These are phyloP conservation scores for Anoplolepis gracilipes DNA, from an alignment of 1,140 invertebrate species.

Conservation along the genomic window DNA sequence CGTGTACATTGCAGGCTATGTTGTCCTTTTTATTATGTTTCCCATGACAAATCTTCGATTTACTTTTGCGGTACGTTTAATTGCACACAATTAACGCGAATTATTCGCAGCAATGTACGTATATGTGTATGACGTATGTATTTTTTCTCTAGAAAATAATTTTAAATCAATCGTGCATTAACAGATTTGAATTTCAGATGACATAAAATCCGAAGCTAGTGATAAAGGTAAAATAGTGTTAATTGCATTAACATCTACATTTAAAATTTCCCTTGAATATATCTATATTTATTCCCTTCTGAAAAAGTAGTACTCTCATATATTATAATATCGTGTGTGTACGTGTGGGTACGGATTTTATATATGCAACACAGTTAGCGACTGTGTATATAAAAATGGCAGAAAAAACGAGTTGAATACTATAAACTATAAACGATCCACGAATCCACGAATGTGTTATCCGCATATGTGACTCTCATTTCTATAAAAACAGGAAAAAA, in stretches of 20 bases:
- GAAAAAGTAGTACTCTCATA: no score
- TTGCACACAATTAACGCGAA: background rate
- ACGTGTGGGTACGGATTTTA: background rate
- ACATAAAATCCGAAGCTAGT: background rate
- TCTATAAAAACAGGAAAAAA: slow-evolving; percentile 45
- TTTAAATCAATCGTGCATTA: background rate
- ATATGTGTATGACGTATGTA: no score
- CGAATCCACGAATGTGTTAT: slow-evolving; percentile 38
- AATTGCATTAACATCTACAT: background rate
- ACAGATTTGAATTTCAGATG: background rate
- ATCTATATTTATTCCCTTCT: no score
- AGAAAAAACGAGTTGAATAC: slow-evolving; percentile 20
- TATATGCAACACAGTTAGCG: background rate
- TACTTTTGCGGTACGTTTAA: background rate
- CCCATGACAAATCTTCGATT: slow-evolving; percentile 23
- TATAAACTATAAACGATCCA: no score
- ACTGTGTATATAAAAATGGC: background rate
- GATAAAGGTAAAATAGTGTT: background rate
- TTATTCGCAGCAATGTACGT: background rate
- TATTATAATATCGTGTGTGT: background rate
- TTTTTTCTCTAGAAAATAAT: background rate
- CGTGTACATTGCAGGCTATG: background rate
- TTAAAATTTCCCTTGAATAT: background rate
- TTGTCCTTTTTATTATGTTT: slow-evolving; percentile 21
- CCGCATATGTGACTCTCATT: slow-evolving; percentile 18